phyloP scores from a whole-genome alignment of 92 coral and sea anemone genomes.

The Heteractis magnifica region DNA sequence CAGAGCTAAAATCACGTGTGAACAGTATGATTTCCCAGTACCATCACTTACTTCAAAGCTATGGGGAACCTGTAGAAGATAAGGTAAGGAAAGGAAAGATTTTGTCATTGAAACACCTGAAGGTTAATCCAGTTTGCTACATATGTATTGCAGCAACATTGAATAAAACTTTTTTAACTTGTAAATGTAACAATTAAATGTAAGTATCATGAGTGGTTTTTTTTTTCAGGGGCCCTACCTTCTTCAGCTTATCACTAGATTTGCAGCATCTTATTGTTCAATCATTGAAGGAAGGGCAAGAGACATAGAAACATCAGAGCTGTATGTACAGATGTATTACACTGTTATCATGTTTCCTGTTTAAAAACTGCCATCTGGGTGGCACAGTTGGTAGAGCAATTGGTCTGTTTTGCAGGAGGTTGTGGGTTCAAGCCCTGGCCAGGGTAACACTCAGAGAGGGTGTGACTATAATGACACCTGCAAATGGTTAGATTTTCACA shows the following conservation, averaged over 20 bases:
- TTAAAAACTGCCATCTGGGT: neutral
- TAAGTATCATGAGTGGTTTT: neutral
- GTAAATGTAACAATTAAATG: too few species aligned
- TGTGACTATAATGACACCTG: too few species aligned
- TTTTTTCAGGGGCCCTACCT: conserved; percentile 78
- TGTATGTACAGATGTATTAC: conserved; percentile 58
- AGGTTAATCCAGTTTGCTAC: neutral
- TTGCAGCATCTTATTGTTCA: conserved; percentile 93
- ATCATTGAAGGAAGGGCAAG: conserved; percentile 95
- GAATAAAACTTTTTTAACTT: too few species aligned
- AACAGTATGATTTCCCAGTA: conserved; percentile 94
- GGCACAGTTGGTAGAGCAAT: too few species aligned
- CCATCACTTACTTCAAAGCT: conserved; percentile 86
- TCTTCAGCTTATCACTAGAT: conserved; percentile 86
- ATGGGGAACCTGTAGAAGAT: conserved; percentile 95
- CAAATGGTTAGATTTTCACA: too few species aligned
- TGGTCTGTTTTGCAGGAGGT: too few species aligned
- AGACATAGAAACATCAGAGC: conserved; percentile 89
- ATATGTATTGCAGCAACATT: too few species aligned
- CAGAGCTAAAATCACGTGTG: conserved; percentile 96
- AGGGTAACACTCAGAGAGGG: too few species aligned
- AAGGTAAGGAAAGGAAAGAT: conserved; percentile 57
- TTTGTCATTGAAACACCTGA: too few species aligned
- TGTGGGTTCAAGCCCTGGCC: neutral
- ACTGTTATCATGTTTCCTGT: neutral